Evolutionary conservation across 1,140 invertebrate genomes (phyloP), one percentile per base, ranked within the genome.

Genomic region (Ganaspis sp.): DNA sequence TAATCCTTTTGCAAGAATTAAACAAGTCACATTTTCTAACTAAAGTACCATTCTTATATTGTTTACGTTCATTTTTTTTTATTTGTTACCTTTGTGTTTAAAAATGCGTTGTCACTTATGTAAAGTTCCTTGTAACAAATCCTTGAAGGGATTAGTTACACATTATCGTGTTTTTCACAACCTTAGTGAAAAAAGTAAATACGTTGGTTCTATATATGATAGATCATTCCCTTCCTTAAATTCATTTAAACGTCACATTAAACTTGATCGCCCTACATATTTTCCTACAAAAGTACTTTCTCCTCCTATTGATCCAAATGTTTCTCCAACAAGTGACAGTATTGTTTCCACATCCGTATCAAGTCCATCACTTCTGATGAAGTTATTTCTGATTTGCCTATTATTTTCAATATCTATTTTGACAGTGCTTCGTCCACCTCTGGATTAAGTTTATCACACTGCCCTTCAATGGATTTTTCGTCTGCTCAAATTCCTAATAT

Each of bases 21-120:
- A 38, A 38, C 9, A 38, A 38, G 9, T 38, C 37, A 38, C 37
- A 38, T 4, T n/a, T n/a, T n/a, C n/a, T n/a, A n/a, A 40, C 38
- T 40, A 9, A 12, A 40, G 38, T 40, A 5, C 37, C 9, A 9
- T 9, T 40, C 12, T 11, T 40, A 40, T 40, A 4, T 11, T 40
- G 11, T 40, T 40, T 40, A 2, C 6, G 6, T 3, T 40, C 9
- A 40, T 40, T 40, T 40, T 40, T 40, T 40, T 40, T 40, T 40
- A 40, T 40, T 34, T 2, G 6, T 2, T 34, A 34, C 6, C 38
- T 40, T 40, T 40, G 1, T 40, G 9, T 40, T 40, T 9, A 49
- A 49, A 49, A 49, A 49, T 49, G n/a, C 45, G 45, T 49, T 49
- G 45, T 17, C 45, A 49, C 17, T 49, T 49, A 49, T 49, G 45